Conservation (phyloP, 1,140 invertebrate species). For the Ruditapes philippinarum region DNA sequence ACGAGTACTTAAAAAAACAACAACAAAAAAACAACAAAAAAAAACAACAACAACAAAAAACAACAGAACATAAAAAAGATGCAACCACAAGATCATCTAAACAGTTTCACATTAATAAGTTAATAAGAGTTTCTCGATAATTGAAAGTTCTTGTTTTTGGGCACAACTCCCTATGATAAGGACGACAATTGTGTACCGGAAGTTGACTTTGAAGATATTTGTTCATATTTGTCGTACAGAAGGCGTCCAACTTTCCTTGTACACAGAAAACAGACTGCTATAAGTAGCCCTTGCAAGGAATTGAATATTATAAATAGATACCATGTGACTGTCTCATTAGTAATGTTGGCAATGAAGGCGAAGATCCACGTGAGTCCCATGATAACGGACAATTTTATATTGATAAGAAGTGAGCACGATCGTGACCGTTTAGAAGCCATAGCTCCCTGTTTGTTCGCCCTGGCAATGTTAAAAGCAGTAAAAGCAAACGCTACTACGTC, state of each 20-base stretch:
- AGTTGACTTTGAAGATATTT: neutral
- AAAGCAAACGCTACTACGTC: slow-evolving; percentile 82
- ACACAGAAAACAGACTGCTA: slow-evolving; percentile 67
- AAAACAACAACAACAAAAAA: too few species aligned
- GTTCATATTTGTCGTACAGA: neutral
- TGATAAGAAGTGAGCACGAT: slow-evolving; percentile 85
- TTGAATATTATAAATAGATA: slow-evolving; percentile 75
- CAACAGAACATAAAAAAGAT: too few species aligned
- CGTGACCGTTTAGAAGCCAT: slow-evolving; percentile 50
- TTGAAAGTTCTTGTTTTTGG: too few species aligned
- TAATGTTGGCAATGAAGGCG: slow-evolving; percentile 77
- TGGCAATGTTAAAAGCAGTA: slow-evolving; percentile 86
- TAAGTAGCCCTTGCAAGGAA: slow-evolving; percentile 74
- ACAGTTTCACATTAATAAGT: too few species aligned
- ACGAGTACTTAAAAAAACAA: too few species aligned
- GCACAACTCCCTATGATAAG: neutral
- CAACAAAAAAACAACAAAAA: too few species aligned
- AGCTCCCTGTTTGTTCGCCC: slow-evolving; percentile 68
- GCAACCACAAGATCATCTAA: too few species aligned
- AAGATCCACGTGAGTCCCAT: slow-evolving; percentile 84
- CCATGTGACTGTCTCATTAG: slow-evolving; percentile 60
- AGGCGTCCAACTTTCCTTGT: slow-evolving; percentile 56
- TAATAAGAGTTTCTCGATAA: too few species aligned
- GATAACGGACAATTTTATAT: slow-evolving; percentile 87
- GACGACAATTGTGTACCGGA: neutral